Evolutionary conservation across 2,888 invertebrate genomes (phyloP).

Genomic region (Amphiduros pacificus): DNA sequence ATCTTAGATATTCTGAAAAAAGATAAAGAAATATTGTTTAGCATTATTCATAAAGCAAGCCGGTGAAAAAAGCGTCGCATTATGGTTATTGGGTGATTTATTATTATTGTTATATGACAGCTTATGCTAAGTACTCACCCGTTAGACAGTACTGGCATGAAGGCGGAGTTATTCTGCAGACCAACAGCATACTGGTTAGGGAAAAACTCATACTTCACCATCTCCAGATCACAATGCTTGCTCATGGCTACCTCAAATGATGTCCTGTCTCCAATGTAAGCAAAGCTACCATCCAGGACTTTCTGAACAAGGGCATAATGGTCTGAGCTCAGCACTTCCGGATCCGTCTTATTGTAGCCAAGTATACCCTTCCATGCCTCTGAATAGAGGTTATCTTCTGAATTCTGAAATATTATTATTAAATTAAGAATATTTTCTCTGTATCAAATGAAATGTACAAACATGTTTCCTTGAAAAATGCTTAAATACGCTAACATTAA

Average conservation of each 20-base stretch:
- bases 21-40: background rate
- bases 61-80: no score
- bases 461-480: no score
- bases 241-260: slow-evolving; percentile 11
- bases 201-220: slow-evolving; percentile 22
- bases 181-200: slow-evolving; percentile 16
- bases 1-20: slow-evolving; percentile 15
- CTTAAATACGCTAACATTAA: no score
- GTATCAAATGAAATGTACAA: no score
- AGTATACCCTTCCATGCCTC: background rate
- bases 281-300: slow-evolving; percentile 12
- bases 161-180: slow-evolving; percentile 17
- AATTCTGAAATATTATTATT: background rate
- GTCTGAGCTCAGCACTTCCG: background rate
- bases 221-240: slow-evolving; percentile 11
- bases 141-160: background rate
- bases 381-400: background rate
- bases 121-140: slow-evolving; percentile 21
- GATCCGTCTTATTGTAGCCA: background rate
- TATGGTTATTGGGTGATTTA: no score
- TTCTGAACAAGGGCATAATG: background rate
- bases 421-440: no score
- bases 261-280: slow-evolving; percentile 17
- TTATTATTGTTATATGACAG: no score
- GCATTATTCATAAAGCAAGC: background rate